phyloP scores from a whole-genome alignment of 2,797 vertebrate genomes.

The Gastrophryne carolinensis region DNA sequence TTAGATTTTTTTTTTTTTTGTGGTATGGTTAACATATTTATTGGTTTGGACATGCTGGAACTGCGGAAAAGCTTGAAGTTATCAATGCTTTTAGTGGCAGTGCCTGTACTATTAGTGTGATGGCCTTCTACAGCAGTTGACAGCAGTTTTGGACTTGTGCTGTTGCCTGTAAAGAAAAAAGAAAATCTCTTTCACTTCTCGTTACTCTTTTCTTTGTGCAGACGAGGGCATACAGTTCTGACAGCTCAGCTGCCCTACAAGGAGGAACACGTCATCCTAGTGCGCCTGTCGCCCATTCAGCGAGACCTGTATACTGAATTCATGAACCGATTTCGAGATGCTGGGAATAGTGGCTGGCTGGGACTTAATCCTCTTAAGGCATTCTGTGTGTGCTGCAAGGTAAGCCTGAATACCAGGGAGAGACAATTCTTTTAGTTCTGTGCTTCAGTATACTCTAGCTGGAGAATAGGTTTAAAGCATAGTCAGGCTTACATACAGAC shows the following conservation, averaged over 20 bases:
- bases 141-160: no score
- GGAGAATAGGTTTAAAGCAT: no score
- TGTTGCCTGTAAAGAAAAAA: neutral
- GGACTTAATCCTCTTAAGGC: slow-evolving; percentile 96
- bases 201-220: slow-evolving; percentile 54
- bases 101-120: no score
- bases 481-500: no score
- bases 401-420: slow-evolving; percentile 59
- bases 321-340: slow-evolving; percentile 95
- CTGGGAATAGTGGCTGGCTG: slow-evolving; percentile 95
- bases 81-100: no score
- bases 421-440: no score
- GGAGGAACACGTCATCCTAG: slow-evolving; percentile 93
- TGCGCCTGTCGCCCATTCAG: slow-evolving; percentile 91
- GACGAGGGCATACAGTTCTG: slow-evolving; percentile 93
- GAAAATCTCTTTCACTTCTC: rapidly evolving
- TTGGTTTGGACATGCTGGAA: no score
- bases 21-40: no score
- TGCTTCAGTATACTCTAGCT: no score
- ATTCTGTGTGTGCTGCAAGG: slow-evolving; percentile 98
- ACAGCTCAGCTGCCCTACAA: slow-evolving; percentile 89
- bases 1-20: no score
- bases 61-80: no score
- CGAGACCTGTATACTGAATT: slow-evolving; percentile 94
- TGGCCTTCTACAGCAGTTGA: no score